phyloP scores from a whole-genome alignment of 2,797 vertebrate genomes.

The Amniataba percoides region DNA sequence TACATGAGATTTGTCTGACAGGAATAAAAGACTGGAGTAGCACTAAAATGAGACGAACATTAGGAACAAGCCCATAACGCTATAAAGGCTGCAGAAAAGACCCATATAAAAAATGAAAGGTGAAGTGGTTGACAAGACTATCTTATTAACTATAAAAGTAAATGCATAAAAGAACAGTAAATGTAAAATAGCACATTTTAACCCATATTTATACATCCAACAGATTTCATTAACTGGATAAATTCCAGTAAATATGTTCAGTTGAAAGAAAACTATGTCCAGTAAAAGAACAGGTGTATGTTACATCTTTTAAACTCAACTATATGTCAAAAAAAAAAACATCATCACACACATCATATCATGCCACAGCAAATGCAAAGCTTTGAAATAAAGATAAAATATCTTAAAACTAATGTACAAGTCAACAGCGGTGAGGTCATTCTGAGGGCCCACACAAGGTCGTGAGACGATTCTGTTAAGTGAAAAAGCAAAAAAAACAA shows the following conservation, averaged over 20 bases:
- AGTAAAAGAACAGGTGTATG: background rate
- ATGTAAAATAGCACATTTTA: background rate
- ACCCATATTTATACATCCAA: conserved; percentile 6
- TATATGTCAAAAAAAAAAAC: background rate
- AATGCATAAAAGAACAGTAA: background rate
- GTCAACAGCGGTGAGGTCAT: conserved; percentile 49
- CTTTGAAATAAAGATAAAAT: conserved; percentile 8
- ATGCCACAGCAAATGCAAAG: background rate
- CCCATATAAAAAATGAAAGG: background rate
- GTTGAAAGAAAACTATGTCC: background rate
- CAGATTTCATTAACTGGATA: background rate
- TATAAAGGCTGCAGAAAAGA: background rate
- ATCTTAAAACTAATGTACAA: conserved; percentile 25
- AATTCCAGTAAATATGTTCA: background rate
- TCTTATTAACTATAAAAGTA: conserved; percentile 8
- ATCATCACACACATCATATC: background rate
- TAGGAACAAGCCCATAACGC: background rate
- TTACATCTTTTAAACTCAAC: background rate
- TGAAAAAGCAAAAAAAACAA: background rate
- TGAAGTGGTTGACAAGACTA: background rate
- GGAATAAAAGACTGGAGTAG: conserved; percentile 6
- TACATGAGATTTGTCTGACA: conserved; percentile 16
- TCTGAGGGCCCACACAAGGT: conserved; percentile 73
- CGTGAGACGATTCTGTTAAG: conserved; percentile 81
- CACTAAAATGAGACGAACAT: conserved; percentile 5